Evolutionary conservation across 2,113 vertebrate species (phyloP).

Genomic region (Otus sunia): DNA sequence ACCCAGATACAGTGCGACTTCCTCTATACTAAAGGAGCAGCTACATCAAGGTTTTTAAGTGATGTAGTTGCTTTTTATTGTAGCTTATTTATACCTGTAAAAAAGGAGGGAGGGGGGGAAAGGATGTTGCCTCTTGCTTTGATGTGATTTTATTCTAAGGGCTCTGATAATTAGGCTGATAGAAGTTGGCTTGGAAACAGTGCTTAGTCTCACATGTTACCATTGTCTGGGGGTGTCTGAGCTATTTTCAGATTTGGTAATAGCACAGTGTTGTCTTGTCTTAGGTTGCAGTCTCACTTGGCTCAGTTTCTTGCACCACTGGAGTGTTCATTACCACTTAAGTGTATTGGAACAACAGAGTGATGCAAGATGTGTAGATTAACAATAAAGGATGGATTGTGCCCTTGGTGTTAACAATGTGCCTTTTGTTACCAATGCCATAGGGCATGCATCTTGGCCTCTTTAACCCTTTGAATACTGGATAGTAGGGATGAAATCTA

Average conservation of each 20-base stretch:
- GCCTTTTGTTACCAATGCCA: conserved; percentile 88
- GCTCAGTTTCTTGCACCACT: conserved; percentile 70
- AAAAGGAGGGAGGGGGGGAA: neutral
- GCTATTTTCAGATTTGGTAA: conserved; percentile 74
- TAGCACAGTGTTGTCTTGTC: conserved; percentile 73
- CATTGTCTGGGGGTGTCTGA: conserved; percentile 71
- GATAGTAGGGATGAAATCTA: conserved; percentile 60
- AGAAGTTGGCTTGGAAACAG: conserved; percentile 77
- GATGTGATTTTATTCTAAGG: conserved; percentile 74
- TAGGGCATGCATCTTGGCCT: conserved; percentile 74
- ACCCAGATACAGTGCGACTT: conserved; percentile 51
- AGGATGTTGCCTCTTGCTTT: conserved; percentile 59
- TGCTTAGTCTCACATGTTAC: conserved; percentile 76
- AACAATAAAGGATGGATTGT: conserved; percentile 77
- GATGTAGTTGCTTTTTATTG: conserved; percentile 56
- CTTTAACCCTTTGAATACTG: conserved; percentile 73
- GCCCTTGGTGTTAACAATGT: conserved; percentile 89
- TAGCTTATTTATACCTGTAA: conserved; percentile 65
- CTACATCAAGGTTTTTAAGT: conserved; percentile 51
- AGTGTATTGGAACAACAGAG: conserved; percentile 64
- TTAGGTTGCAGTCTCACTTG: conserved; percentile 74
- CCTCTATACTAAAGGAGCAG: conserved; percentile 58
- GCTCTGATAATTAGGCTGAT: conserved; percentile 73
- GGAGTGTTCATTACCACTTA: conserved; percentile 60
- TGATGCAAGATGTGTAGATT: conserved; percentile 69